phyloP scores from a whole-genome alignment of 2,888 invertebrate species.

The Rhyacophila evoluta region DNA sequence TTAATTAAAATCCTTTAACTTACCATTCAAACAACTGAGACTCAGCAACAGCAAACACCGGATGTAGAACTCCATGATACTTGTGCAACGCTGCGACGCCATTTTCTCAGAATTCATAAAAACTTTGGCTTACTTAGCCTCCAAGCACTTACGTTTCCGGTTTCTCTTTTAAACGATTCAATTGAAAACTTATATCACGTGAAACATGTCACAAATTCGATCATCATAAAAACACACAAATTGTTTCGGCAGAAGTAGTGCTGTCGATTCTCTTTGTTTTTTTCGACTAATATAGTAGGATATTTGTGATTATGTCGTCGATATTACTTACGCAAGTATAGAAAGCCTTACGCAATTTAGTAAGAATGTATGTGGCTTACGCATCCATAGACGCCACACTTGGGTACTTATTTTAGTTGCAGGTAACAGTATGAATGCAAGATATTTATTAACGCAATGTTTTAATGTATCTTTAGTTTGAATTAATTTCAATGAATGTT shows the following conservation, averaged over 20 bases:
- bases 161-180: not conserved
- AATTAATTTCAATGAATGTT: conserved; percentile 3
- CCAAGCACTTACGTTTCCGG: not conserved
- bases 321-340: not conserved
- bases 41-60: conserved; percentile 40
- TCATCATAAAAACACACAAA: not conserved
- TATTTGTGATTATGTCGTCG: not conserved
- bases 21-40: conserved; percentile 40
- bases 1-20: conserved; percentile 28
- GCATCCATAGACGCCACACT: not conserved
- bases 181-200: not conserved
- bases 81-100: conserved; percentile 26
- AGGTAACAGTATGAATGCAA: not conserved
- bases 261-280: not conserved
- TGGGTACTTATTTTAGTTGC: not conserved
- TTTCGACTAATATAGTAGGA: not conserved
- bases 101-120: conserved; percentile 29
- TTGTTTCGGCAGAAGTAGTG: not conserved
- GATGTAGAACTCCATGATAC: conserved; percentile 32
- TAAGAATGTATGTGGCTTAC: not conserved
- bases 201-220: not conserved
- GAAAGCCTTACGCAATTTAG: not conserved
- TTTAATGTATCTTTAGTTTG: not conserved
- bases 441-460: not conserved
- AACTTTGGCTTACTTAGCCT: not conserved